Percentiles rank a stretch among this genome's conserved stretches.
phyloP scores from a whole-genome alignment of 2,797 vertebrate species.

The Mionectes olivaceus region DNA sequence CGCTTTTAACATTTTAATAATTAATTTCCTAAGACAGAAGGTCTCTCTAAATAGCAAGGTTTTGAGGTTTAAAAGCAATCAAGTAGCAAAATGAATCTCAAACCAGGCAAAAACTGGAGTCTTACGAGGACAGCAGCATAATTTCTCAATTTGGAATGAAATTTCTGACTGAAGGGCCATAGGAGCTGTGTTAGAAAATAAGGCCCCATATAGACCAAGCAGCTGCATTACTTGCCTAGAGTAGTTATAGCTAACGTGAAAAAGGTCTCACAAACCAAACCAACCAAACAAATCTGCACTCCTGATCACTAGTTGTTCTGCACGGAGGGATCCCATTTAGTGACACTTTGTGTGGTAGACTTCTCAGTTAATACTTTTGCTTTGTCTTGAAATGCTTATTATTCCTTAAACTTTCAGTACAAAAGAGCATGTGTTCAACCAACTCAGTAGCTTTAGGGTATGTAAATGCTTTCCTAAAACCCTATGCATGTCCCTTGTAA shows the following conservation, averaged over 20 bases:
- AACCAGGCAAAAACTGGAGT: background rate
- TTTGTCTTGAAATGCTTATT: background rate
- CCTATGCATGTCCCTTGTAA: background rate
- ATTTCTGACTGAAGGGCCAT: background rate
- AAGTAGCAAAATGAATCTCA: constrained; percentile 13
- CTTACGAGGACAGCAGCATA: background rate
- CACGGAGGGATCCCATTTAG: background rate
- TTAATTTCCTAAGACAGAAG: constrained; percentile 31
- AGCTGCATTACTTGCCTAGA: background rate
- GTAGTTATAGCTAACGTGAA: background rate
- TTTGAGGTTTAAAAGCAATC: constrained; percentile 45
- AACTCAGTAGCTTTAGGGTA: background rate
- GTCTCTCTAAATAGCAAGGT: constrained; percentile 12
- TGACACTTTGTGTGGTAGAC: background rate
- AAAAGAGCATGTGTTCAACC: background rate
- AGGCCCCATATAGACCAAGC: background rate
- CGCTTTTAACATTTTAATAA: constrained; percentile 63
- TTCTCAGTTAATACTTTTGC: background rate
- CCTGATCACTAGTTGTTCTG: background rate
- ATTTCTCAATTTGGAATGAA: background rate
- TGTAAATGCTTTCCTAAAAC: background rate
- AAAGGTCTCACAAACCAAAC: background rate
- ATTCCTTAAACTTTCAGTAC: background rate
- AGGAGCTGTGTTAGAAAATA: background rate
- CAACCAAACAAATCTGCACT: background rate